A percentile compares a stretch with the other conserved stretches of the same genome.
Evolutionary conservation across 1,140 invertebrate genomes (phyloP).

Genomic region (Araneus ventricosus): DNA sequence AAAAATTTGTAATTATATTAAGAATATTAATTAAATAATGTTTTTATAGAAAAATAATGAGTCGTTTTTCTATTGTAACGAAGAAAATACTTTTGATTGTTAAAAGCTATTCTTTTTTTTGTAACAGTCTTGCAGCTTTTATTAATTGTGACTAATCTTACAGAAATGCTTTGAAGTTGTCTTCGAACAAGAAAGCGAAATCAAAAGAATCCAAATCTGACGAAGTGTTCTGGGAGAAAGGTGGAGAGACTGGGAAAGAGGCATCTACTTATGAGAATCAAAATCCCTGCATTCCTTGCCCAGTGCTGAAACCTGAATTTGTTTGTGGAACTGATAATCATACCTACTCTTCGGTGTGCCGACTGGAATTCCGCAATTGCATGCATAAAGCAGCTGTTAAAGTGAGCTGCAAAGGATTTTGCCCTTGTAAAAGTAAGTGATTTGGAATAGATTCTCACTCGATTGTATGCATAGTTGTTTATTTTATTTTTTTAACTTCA

Average conservation of each 20-base stretch:
- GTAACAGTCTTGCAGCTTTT: too few species aligned
- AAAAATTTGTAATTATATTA: too few species aligned
- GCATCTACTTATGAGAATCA: slow-evolving; percentile 27
- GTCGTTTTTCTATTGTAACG: too few species aligned
- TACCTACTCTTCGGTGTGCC: slow-evolving; percentile 94
- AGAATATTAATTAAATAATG: too few species aligned
- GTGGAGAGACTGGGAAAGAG: slow-evolving; percentile 44
- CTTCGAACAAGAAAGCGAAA: slow-evolving; percentile 33
- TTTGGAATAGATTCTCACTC: neutral
- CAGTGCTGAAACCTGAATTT: slow-evolving; percentile 89
- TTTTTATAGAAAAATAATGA: too few species aligned
- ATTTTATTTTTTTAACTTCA: neutral
- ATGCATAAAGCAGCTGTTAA: slow-evolving; percentile 88
- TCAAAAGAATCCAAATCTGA: slow-evolving; percentile 37
- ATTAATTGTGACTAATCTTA: neutral
- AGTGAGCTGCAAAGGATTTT: slow-evolving; percentile 92
- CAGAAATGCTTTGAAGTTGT: slow-evolving; percentile 50
- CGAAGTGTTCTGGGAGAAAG: slow-evolving; percentile 60
- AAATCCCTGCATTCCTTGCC: slow-evolving; percentile 86
- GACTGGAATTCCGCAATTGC: slow-evolving; percentile 95
- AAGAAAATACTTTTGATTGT: too few species aligned
- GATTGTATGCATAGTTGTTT: neutral
- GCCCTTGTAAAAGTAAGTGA: slow-evolving; percentile 89
- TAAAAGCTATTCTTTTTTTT: too few species aligned
- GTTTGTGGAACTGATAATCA: slow-evolving; percentile 93